phyloP scores from a whole-genome alignment of 2,888 invertebrate species.

The Spicauda simplicius region DNA sequence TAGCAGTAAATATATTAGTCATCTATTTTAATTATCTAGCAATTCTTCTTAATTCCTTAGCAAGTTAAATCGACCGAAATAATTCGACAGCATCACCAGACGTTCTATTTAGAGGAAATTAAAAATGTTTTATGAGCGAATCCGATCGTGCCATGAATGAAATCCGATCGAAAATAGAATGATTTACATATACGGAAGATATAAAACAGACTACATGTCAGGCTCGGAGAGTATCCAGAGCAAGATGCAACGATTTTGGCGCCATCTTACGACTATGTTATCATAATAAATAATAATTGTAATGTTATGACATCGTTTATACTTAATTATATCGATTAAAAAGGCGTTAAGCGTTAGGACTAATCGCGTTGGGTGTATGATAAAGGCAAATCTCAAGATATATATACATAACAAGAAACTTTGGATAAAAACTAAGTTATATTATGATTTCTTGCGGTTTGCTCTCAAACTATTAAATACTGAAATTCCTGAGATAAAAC shows the following conservation, averaged over 20 bases:
- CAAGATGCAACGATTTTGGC: not conserved
- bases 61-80: not conserved
- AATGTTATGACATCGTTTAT: not conserved
- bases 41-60: not conserved
- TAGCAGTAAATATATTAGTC: no score
- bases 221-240: not conserved
- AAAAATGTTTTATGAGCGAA: conserved; percentile 19
- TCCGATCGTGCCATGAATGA: conserved; percentile 52
- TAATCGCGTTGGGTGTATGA: no score
- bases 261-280: not conserved
- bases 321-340: not conserved
- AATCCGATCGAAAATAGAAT: conserved; percentile 67
- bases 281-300: no score
- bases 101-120: conserved; percentile 15
- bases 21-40: no score
- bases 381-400: no score
- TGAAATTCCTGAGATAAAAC: no score
- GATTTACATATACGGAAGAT: conserved; percentile 74
- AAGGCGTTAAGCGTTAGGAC: not conserved
- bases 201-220: conserved; percentile 51
- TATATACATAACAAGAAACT: no score
- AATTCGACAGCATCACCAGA: not conserved
- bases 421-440: no score
- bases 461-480: no score
- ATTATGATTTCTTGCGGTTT: no score